Evolutionary conservation across 2,888 invertebrate species (phyloP).

Genomic region (Achlya flavicornis): DNA sequence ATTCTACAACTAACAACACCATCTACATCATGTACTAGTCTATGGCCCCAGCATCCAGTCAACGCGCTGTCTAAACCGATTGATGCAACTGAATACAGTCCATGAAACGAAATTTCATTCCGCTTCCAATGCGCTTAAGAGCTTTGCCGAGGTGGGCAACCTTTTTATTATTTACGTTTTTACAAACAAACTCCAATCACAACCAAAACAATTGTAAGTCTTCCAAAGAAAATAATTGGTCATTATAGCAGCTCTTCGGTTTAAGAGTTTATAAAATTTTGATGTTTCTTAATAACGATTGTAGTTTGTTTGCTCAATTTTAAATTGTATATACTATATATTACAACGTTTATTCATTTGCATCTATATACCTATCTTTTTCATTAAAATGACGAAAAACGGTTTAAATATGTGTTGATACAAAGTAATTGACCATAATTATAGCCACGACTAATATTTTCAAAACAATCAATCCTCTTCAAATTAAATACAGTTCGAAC

Average conservation of each 20-base stretch:
- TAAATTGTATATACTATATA: too few species aligned
- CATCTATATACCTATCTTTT: too few species aligned
- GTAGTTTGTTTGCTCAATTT: not conserved
- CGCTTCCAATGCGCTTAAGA: constrained; percentile 49
- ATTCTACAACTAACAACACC: not conserved
- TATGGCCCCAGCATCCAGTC: constrained; percentile 53
- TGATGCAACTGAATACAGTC: constrained; percentile 63
- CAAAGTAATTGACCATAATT: not conserved
- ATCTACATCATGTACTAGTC: constrained; percentile 29
- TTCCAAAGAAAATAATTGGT: not conserved
- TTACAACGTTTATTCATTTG: too few species aligned
- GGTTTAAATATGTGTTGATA: too few species aligned
- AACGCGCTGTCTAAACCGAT: constrained; percentile 66
- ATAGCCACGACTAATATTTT: not conserved
- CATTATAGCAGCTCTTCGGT: not conserved
- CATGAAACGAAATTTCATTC: constrained; percentile 55
- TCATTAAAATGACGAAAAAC: too few species aligned
- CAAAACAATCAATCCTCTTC: constrained; percentile 1
- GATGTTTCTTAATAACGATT: not conserved
- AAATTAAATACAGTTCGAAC: not conserved
- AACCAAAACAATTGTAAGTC: not conserved
- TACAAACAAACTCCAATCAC: constrained; percentile 3
- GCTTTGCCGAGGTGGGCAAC: constrained; percentile 37
- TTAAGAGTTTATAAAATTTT: not conserved
- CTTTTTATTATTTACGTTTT: constrained; percentile 29